These are phyloP conservation scores for Theodoxus fluviatilis DNA, from an alignment of 2,888 invertebrate species.

Conservation along the genomic window DNA sequence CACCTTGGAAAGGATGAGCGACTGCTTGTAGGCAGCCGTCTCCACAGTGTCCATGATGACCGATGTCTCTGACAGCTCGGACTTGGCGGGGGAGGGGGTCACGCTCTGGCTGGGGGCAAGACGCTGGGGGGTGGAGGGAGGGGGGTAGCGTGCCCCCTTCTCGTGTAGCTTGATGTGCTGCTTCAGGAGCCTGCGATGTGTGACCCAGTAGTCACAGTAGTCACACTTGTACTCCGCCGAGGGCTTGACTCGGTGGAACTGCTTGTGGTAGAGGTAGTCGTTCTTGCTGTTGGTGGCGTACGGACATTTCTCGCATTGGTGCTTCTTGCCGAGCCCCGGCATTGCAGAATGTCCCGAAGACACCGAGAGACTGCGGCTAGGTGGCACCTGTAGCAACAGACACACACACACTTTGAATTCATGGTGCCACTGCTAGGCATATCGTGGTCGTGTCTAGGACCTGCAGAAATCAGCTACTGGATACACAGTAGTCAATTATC, in stretches of 20 bases:
- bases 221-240: conserved; percentile 82
- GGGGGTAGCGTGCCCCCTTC: conserved; percentile 8
- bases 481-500: too few species aligned
- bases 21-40: conserved; percentile 57
- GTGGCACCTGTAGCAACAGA: too few species aligned
- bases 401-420: too few species aligned
- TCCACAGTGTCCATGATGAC: conserved; percentile 54
- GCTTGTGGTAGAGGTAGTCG: conserved; percentile 85
- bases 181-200: conserved; percentile 79
- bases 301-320: conserved; percentile 82
- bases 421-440: too few species aligned
- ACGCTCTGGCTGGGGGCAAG: neutral
- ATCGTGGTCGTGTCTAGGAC: too few species aligned
- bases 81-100: conserved; percentile 51
- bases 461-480: too few species aligned
- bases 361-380: too few species aligned
- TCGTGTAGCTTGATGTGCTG: conserved; percentile 82
- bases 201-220: conserved; percentile 83
- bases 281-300: conserved; percentile 86
- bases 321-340: too few species aligned
- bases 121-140: conserved; percentile 49
- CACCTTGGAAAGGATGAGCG: conserved; percentile 59
- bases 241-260: conserved; percentile 78
- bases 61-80: conserved; percentile 49
- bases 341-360: too few species aligned